Conservation (phyloP, 2,888 invertebrate genomes). For the Epinotia nisella region DNA sequence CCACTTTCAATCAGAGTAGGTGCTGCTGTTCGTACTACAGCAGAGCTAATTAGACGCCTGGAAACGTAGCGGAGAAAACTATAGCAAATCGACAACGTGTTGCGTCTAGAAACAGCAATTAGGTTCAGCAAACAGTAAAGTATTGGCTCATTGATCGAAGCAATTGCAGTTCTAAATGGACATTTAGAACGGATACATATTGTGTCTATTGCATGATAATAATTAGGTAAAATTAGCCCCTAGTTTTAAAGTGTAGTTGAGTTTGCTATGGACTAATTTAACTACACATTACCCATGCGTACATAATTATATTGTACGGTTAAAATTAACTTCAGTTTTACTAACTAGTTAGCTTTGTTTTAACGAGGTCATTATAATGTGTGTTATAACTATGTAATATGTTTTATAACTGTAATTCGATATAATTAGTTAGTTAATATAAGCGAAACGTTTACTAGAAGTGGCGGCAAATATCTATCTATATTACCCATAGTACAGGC, state of each 20-base stretch:
- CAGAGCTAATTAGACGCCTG: slow-evolving; percentile 35
- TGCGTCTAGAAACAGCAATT: slow-evolving; percentile 39
- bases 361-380: too few species aligned
- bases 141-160: slow-evolving; percentile 24
- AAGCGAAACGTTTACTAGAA: not conserved
- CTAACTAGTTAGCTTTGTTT: too few species aligned
- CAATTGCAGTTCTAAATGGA: slow-evolving; percentile 13
- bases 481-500: too few species aligned
- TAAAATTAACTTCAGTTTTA: not conserved
- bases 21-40: not conserved
- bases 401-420: too few species aligned
- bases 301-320: not conserved
- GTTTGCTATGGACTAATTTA: not conserved
- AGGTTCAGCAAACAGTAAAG: slow-evolving; percentile 13
- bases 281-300: not conserved
- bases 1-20: not conserved
- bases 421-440: not conserved
- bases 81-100: slow-evolving; percentile 37
- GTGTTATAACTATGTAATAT: too few species aligned
- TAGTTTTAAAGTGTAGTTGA: not conserved
- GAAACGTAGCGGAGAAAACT: slow-evolving; percentile 36
- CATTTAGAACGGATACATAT: not conserved
- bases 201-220: not conserved
- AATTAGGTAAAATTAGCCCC: not conserved
- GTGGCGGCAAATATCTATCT: not conserved